Base-by-base conservation (phyloP, 2,797 vertebrate genomes). In the Eulemur mongoz region DNA sequence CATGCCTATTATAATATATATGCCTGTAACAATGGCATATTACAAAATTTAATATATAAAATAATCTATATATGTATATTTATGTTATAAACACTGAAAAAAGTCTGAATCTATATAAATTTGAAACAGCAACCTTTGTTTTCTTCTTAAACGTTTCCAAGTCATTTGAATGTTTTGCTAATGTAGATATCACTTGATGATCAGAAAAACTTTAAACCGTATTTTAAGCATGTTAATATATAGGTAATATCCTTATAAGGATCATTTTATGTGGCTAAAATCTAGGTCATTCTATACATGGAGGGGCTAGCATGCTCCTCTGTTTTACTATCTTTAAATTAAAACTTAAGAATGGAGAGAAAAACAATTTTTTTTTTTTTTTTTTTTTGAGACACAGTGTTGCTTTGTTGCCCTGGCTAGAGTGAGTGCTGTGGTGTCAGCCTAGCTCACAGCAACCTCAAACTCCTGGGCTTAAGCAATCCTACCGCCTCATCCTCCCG, bases 91-190 rank as follows among this genome's bases (percentile, higher is more conserved):
- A 17, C 23, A 54, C 45, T 73, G 54, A 76, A 72, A 45, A 59
- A 91, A 52, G 38, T 54, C 45, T 38, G 18, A 35, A 92, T 80
- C 25, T 70, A 50, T 91, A 40, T 65, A 17, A 63, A 63, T 67
- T 83, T 63, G 17, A 85, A 91, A 90, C n/a, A 72, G 27, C 38
- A 25, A 67, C 40, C 35, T n/a, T 48, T 87, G 15, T 40, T 94
- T 95, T 91, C 40, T 94, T 84, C 67, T 94, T 85, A 91, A 84
- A 76, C 22, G 69, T 72, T 84, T 65, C n/a, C 30, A 70, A 76
- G 45, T 88, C 15, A 85, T 70, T 45, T 93, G 59, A 84, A 40
- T 91, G 78, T 92, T 92, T 93, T 93, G 45, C 38, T 76, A 76
- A 27, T 50, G 20, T 27, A 14, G 35, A 30, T 63, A 43, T 13